Evolutionary conservation across 2,797 vertebrate genomes (phyloP), one percentile per base, ranked within the genome.

Genomic region (Malacoctenus gilli): DNA sequence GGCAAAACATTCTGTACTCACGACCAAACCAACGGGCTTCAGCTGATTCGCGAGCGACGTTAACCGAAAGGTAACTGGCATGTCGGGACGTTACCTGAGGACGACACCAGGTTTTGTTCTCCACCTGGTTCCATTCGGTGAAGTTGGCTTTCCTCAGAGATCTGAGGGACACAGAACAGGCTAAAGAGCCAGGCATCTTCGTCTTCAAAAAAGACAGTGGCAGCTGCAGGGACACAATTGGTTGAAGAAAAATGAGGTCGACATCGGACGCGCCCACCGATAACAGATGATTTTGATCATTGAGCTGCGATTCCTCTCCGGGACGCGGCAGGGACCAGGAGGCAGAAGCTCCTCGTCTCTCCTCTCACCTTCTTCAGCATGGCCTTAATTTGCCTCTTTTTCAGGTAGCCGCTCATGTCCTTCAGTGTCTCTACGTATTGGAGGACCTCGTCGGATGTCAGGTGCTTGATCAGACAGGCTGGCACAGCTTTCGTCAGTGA

Each of bases 341-440:
- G n/a, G n/a, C n/a, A n/a, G n/a, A n/a, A n/a, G 0, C 7, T 14
- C 16, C 14, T 42, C 28, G 10, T 25, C 15, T 41, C 2, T 41
- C 22, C 15, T 51, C 88, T 88, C 63, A 93, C 91, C 72, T 50
- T 71, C 2, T 71, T 51, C 51, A 92, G 28, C 13, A 91, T 23
- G 23, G 87, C 84, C 60, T 76, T 85, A 53, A 61, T 54, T 67
- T 92, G 90, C 11, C 84, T 72, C 12, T 54, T 76, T 4, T 42
- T 88, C 82, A 91, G 68, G 28, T 21, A 28, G 41, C 46, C 40
- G 31, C 71, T 63, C 32, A 91, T 75, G 20, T 37, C 77, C 60
- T 51, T 69, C 56, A 91, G 60, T 5, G 25, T 43, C n/a, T 85
- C 51, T 7, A 11, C 51, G 28, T 85, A 56, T 5, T 41, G 35